A percentile compares a stretch with the other conserved stretches of the same genome.
Conservation (phyloP, 2,888 invertebrate species). For the Camptogramma bilineatum region DNA sequence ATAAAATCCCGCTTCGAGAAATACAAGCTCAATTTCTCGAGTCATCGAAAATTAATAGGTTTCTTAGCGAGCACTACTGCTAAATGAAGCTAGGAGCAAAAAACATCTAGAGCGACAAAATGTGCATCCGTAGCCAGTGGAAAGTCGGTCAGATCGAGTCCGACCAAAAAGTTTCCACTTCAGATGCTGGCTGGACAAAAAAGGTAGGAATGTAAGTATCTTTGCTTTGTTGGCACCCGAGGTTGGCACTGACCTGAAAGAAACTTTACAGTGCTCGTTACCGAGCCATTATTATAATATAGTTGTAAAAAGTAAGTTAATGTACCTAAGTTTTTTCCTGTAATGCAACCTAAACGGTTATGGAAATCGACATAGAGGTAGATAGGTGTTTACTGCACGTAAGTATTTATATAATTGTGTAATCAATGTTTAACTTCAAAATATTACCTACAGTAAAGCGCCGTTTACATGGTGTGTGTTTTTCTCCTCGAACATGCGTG, state of each 20-base stretch:
- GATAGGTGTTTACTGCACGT: not conserved
- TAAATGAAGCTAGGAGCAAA: constrained; percentile 39
- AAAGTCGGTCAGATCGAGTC: constrained; percentile 60
- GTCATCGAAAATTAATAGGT: constrained; percentile 21
- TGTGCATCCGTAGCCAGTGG: constrained; percentile 57
- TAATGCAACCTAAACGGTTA: not conserved
- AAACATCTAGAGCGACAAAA: constrained; percentile 50
- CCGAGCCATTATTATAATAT: constrained; percentile 6
- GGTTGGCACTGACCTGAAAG: constrained; percentile 44
- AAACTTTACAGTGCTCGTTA: constrained; percentile 11
- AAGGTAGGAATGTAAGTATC: constrained; percentile 39
- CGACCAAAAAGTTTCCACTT: constrained; percentile 59
- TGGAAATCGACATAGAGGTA: not conserved
- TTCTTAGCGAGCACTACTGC: constrained; percentile 26
- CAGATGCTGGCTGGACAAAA: constrained; percentile 51
- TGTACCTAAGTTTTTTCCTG: not conserved
- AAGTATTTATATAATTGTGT: not conserved
- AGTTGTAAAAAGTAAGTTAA: not conserved
- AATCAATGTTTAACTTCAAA: too few species aligned
- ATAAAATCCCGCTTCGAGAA: constrained; percentile 7
- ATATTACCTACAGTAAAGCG: too few species aligned
- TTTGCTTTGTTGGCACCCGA: constrained; percentile 50
- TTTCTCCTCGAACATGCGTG: too few species aligned
- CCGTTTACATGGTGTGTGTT: too few species aligned
- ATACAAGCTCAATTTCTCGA: constrained; percentile 8